phyloP scores from a whole-genome alignment of 1,140 invertebrate species.

The Drosophila takahashii region DNA sequence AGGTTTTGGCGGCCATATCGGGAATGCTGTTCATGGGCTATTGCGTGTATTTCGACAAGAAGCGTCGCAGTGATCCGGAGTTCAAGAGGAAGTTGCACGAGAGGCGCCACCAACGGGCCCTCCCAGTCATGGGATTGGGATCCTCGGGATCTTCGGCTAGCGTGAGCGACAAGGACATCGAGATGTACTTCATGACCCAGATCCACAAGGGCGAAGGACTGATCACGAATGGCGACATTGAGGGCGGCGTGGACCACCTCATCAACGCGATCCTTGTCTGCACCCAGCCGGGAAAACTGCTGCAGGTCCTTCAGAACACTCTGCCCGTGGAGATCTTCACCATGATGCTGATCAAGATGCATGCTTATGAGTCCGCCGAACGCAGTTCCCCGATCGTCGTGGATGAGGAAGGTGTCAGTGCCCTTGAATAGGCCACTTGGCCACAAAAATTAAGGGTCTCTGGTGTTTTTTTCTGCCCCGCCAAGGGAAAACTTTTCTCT shows the following conservation, averaged over 20 bases:
- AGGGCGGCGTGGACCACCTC: constrained; percentile 96
- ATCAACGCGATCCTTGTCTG: constrained; percentile 97
- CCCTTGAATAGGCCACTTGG: constrained; percentile 6
- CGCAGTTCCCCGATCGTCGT: neutral
- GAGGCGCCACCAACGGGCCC: constrained; percentile 43
- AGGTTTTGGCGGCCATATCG: constrained; percentile 93
- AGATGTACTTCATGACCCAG: constrained; percentile 86
- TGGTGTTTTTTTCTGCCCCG: neutral
- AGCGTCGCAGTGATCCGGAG: constrained; percentile 95
- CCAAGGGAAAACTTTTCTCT: neutral
- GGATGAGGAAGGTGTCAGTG: constrained; percentile 9
- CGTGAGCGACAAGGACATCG: constrained; percentile 86
- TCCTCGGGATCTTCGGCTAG: constrained; percentile 83
- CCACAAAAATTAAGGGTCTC: constrained; percentile 11
- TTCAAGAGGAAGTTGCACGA: constrained; percentile 91
- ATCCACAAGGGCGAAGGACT: constrained; percentile 95
- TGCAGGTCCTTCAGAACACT: constrained; percentile 95
- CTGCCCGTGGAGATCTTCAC: constrained; percentile 96
- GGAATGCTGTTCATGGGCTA: constrained; percentile 92
- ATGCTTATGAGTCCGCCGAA: constrained; percentile 19
- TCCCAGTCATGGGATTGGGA: constrained; percentile 83
- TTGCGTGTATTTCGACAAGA: constrained; percentile 98
- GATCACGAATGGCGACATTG: constrained; percentile 92
- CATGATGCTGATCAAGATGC: constrained; percentile 92
- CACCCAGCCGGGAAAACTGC: constrained; percentile 95